These are phyloP conservation scores for Cynoglossus semilaevis DNA, from an alignment of 2,113 vertebrate species.

Conservation along the genomic window DNA sequence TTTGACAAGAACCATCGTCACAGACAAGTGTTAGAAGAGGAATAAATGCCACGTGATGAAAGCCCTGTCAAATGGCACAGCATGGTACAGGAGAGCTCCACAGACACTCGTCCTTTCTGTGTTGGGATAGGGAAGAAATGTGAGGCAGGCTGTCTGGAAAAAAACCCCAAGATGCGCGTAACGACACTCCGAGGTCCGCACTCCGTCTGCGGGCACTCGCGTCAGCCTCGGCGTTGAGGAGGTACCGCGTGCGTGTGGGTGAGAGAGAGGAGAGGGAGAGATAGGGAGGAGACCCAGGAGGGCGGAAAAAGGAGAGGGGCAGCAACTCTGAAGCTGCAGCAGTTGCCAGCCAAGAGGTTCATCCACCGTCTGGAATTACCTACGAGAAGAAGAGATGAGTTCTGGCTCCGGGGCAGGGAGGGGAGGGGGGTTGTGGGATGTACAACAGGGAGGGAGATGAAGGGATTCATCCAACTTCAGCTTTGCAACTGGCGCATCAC, in stretches of 20 bases:
- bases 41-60: conserved; percentile 32
- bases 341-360: conserved; percentile 71
- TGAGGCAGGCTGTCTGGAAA: conserved; percentile 21
- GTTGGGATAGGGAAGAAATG: conserved; percentile 28
- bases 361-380: conserved; percentile 83
- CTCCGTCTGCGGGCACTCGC: conserved; percentile 67
- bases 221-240: conserved; percentile 65
- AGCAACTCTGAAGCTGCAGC: conserved; percentile 60
- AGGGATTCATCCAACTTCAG: conserved; percentile 47
- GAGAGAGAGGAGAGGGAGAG: conserved; percentile 26
- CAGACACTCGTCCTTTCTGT: conserved; percentile 47
- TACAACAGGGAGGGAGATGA: conserved; percentile 39
- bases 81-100: no score
- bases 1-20: conserved; percentile 28
- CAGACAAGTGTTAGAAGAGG: conserved; percentile 41
- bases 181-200: conserved; percentile 51
- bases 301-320: conserved; percentile 51
- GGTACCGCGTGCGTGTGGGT: conserved; percentile 59
- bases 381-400: conserved; percentile 41
- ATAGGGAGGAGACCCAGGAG: conserved; percentile 18
- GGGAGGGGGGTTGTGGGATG: conserved; percentile 18
- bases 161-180: conserved; percentile 54
- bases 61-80: conserved; percentile 61
- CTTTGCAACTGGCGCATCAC: conserved; percentile 38
- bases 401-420: conserved; percentile 17